Conservation (phyloP, 2,113 vertebrate species). For the Plectropomus leopardus region DNA sequence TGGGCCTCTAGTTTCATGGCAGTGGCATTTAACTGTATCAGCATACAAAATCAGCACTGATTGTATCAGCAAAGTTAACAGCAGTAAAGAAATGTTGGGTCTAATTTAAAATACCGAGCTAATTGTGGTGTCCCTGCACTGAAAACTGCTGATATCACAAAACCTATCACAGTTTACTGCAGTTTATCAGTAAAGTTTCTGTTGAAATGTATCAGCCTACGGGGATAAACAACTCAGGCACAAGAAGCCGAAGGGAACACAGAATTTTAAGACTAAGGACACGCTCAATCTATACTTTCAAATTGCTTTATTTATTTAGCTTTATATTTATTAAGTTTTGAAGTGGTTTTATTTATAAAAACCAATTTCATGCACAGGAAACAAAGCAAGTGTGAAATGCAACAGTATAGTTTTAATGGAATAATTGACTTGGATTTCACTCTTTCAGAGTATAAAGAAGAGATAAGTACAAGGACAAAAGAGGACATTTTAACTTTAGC, state of each 20-base stretch:
- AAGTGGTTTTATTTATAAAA: too few species aligned
- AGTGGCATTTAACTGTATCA: neutral
- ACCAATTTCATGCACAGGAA: too few species aligned
- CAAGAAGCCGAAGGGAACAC: neutral
- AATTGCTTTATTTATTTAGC: conserved; percentile 2
- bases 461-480: neutral
- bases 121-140: neutral
- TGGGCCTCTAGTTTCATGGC: neutral
- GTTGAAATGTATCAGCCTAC: neutral
- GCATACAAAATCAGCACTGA: neutral
- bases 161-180: neutral
- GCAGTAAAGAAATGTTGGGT: too few species aligned
- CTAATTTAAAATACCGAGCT: too few species aligned
- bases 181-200: neutral
- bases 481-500: neutral
- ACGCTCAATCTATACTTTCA: neutral
- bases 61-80: neutral
- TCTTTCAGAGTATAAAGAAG: neutral
- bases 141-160: neutral
- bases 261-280: neutral
- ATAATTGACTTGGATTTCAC: neutral
- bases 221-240: neutral
- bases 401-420: neutral
- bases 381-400: too few species aligned
- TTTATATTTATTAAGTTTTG: too few species aligned